These are phyloP conservation scores for Cheumatopsyche charites DNA, from an alignment of 1,140 invertebrate genomes.

Conservation along the genomic window DNA sequence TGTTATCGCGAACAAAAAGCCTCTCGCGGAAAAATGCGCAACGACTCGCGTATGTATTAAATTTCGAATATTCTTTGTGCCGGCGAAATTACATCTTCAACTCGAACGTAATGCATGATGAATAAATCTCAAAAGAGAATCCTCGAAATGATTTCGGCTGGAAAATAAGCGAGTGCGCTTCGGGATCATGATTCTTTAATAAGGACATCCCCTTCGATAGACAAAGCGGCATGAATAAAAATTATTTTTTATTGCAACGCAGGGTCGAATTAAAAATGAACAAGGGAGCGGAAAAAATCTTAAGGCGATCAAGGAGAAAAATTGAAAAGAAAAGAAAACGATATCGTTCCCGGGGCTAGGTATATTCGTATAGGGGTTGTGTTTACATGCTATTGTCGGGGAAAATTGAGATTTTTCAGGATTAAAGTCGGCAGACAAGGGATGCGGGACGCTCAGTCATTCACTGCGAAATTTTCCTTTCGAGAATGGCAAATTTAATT, in stretches of 20 bases:
- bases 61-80: too few relatives aligned
- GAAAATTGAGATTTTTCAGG: constrained; percentile 48
- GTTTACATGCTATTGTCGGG: constrained; percentile 47
- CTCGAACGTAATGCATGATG: too few relatives aligned
- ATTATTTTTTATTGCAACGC: constrained; percentile 30
- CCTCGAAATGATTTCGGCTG: too few relatives aligned
- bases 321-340: constrained; percentile 36
- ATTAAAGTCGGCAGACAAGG: constrained; percentile 40
- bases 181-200: constrained; percentile 45
- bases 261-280: constrained; percentile 44
- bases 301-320: constrained; percentile 43
- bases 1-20: too few relatives aligned
- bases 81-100: too few relatives aligned
- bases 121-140: too few relatives aligned
- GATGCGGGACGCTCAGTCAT: constrained; percentile 40
- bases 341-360: constrained; percentile 39
- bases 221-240: constrained; percentile 31
- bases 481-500: constrained; percentile 47
- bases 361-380: constrained; percentile 36
- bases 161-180: constrained; percentile 15
- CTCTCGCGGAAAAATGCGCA: too few relatives aligned
- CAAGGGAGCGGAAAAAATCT: constrained; percentile 35
- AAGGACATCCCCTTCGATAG: constrained; percentile 38
- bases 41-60: too few relatives aligned
- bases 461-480: constrained; percentile 44